These are phyloP conservation scores for Notamacropus eugenii DNA, from an alignment of 2,797 vertebrate genomes.

Conservation along the genomic window DNA sequence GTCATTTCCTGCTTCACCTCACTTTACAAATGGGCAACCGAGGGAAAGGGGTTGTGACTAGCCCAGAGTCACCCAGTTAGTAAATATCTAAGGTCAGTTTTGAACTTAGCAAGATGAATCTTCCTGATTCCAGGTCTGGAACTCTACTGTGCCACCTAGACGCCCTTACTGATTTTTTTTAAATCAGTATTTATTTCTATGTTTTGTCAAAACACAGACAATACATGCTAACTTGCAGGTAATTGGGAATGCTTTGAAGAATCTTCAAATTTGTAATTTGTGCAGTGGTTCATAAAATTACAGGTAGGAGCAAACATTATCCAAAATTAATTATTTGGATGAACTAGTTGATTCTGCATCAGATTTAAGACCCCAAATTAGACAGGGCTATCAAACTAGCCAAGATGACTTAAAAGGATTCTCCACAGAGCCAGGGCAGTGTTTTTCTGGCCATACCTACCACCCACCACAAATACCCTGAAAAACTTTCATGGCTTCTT, in stretches of 20 bases:
- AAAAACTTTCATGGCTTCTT: background rate
- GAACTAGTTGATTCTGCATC: slow-evolving; percentile 22
- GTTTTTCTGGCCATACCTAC: slow-evolving; percentile 11
- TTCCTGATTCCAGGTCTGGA: background rate
- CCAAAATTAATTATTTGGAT: background rate
- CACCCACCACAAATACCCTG: background rate
- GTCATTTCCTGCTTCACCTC: background rate
- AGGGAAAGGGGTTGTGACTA: background rate
- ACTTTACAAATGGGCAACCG: background rate
- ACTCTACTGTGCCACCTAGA: background rate
- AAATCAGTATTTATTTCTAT: background rate
- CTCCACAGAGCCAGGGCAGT: slow-evolving; percentile 12
- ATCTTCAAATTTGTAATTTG: background rate
- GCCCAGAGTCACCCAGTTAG: background rate
- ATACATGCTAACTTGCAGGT: background rate
- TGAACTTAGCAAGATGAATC: background rate
- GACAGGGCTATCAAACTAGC: background rate
- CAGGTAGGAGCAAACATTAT: background rate
- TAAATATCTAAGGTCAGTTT: background rate
- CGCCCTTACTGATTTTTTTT: background rate
- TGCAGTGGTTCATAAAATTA: background rate
- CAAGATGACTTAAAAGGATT: background rate
- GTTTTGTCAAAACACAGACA: background rate
- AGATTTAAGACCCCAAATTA: background rate
- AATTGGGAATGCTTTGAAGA: background rate